These are phyloP conservation scores for Chouioia cunea DNA, from an alignment of 2,888 invertebrate genomes.

Conservation along the genomic window DNA sequence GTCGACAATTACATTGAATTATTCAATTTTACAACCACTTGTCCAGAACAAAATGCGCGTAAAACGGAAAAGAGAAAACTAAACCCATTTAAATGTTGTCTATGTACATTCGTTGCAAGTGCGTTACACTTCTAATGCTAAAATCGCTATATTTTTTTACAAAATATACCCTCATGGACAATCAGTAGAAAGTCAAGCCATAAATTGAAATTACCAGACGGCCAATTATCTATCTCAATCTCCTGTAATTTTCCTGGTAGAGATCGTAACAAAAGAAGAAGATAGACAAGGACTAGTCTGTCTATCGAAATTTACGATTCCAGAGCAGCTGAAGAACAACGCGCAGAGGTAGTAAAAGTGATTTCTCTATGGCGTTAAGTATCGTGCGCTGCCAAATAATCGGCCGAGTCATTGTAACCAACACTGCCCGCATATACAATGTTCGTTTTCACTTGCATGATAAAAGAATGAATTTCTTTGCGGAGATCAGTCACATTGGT, in stretches of 20 bases:
- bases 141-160: no score
- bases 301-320: slow-evolving; percentile 36
- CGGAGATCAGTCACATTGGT: no score
- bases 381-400: neutral
- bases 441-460: no score
- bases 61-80: neutral
- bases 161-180: no score
- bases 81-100: neutral
- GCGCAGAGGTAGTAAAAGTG: slow-evolving; percentile 42
- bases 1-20: no score
- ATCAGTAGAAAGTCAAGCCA: slow-evolving; percentile 29
- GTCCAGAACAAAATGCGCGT: no score
- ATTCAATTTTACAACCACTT: no score
- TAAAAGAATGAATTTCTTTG: no score
- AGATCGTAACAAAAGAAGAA: slow-evolving; percentile 16
- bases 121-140: slow-evolving; percentile 17
- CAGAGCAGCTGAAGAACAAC: slow-evolving; percentile 13
- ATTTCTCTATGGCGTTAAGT: slow-evolving; percentile 24
- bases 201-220: slow-evolving; percentile 25
- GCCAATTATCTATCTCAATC: slow-evolving; percentile 32
- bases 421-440: no score
- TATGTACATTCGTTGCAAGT: neutral
- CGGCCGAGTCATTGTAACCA: no score
- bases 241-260: slow-evolving; percentile 11
- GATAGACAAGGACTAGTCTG: neutral